Percentiles rank a stretch among this genome's conserved stretches.
phyloP scores from a whole-genome alignment of 2,113 vertebrate species.

The Chitala chitala region DNA sequence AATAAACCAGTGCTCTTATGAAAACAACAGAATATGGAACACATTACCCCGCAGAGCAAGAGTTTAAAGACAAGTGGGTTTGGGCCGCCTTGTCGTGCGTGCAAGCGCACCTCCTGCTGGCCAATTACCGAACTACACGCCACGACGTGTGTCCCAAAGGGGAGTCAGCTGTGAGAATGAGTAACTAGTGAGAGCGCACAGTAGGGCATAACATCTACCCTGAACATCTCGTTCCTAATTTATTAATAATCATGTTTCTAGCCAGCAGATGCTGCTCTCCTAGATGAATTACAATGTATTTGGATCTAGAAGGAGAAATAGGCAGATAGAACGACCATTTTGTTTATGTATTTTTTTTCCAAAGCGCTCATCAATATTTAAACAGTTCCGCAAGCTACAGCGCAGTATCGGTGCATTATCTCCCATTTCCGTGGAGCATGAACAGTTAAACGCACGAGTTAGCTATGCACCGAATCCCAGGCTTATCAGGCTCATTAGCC shows the following conservation, averaged over 20 bases:
- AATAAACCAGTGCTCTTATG: neutral
- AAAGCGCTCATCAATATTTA: neutral
- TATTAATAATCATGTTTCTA: conserved; percentile 14
- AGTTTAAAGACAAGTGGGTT: neutral
- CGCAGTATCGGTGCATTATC: too few species aligned
- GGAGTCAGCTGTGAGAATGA: neutral
- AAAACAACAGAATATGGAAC: conserved; percentile 15
- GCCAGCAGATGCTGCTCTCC: neutral
- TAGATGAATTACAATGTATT: neutral
- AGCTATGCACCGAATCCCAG: too few species aligned
- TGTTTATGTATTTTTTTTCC: neutral
- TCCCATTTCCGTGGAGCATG: too few species aligned
- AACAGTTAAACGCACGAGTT: too few species aligned
- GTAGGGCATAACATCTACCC: conserved; percentile 1
- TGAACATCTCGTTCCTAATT: neutral
- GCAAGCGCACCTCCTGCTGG: conserved; percentile 10
- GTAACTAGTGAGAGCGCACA: neutral
- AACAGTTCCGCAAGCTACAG: neutral
- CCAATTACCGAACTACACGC: neutral
- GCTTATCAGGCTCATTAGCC: too few species aligned
- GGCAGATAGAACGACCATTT: conserved; percentile 3
- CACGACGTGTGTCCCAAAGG: neutral
- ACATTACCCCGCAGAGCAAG: neutral
- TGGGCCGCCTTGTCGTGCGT: neutral
- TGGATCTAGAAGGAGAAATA: neutral